Base-by-base conservation (phyloP, 2,888 invertebrate species). In the Drosophila nigricruria region DNA sequence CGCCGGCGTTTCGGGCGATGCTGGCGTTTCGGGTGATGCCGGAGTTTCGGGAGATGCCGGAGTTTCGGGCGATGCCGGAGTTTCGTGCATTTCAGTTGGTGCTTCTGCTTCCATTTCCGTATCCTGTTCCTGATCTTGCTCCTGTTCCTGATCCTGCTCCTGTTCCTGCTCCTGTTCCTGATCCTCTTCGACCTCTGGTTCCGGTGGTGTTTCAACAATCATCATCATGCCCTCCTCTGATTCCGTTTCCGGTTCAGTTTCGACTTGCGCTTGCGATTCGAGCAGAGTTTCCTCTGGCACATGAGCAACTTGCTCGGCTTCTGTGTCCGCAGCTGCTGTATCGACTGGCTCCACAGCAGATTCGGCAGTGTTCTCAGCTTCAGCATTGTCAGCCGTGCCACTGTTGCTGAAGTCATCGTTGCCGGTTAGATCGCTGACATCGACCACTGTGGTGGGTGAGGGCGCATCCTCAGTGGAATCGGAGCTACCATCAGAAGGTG, bases 1-100 rank as follows among this genome's bases (percentile, higher is more conserved):
- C 9, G 66, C 80, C 0, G 85, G 80, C 0, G 85, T 82, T n/a
- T n/a, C n/a, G 16, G 82, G 85, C 12, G 82, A 80, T 10, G 66
- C 80, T 0, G 85, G 80, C 0, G 85, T 82, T n/a, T n/a, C n/a
- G n/a, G n/a, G n/a, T n/a, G n/a, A n/a, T n/a, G n/a, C n/a, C n/a
- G n/a, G n/a, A n/a, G n/a, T n/a, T n/a, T n/a, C n/a, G 16, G 82
- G 85, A 10, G 82, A 80, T 10, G 66, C 80, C 0, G 85, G 80
- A 0, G 85, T 82, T n/a, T n/a, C n/a, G 16, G 82, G 85, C 12
- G 82, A 80, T 10, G 66, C 80, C 0, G 85, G 80, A 0, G 85
- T 82, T 53, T 85, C 85, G 4, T 79, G 72, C 10, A 86, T 54
- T 4, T 76, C 70, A 14, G n/a, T n/a, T 20, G 43, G 14, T 34